These are phyloP conservation scores for Pimephales promelas DNA, from an alignment of 2,113 vertebrate species.

Conservation along the genomic window DNA sequence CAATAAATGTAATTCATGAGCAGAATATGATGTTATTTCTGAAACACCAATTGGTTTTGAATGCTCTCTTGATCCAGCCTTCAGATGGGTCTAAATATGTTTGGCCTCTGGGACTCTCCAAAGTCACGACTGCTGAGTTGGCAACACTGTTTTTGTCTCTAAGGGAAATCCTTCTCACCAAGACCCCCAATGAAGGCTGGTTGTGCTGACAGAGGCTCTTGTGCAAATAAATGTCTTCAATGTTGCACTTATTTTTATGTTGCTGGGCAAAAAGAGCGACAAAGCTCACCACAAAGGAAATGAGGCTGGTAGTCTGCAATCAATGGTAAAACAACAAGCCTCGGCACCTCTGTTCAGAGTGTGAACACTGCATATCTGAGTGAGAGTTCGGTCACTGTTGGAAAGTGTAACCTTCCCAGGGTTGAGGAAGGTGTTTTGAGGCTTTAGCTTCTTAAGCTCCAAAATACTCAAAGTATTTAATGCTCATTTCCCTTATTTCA, in stretches of 20 bases:
- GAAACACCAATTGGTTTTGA: not conserved
- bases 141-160: conserved; percentile 11
- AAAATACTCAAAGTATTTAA: not conserved
- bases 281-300: conserved; percentile 27
- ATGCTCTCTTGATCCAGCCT: not conserved
- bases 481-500: not conserved
- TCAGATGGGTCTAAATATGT: not conserved
- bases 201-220: not conserved
- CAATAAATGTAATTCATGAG: conserved; percentile 16
- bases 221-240: not conserved
- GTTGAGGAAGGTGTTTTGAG: not conserved
- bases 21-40: conserved; percentile 13
- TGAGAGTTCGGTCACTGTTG: not conserved
- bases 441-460: not conserved
- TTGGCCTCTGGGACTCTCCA: conserved; percentile 15
- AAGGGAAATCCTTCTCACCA: conserved; percentile 1
- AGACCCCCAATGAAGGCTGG: not conserved
- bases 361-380: not conserved
- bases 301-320: not conserved
- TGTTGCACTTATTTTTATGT: conserved; percentile 1
- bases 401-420: not conserved
- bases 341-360: not conserved
- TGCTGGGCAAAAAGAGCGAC: conserved; percentile 34
- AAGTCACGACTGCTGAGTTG: conserved; percentile 26
- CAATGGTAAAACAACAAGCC: not conserved